Evolutionary conservation across 1,140 invertebrate species (phyloP).

Genomic region (Bombus terrestris): DNA sequence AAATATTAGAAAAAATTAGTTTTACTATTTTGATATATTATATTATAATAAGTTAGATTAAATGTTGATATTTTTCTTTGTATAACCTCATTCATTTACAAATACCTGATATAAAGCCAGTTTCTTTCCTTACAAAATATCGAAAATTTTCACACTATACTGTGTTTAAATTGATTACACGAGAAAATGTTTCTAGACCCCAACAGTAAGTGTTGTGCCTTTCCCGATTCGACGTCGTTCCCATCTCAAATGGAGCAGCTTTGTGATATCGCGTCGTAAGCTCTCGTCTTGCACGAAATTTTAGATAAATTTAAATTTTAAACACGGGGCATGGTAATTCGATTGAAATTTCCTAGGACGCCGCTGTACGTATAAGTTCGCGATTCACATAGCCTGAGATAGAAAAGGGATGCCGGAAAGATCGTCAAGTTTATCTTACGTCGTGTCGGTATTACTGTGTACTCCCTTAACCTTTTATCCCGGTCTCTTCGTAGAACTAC

Average conservation of each 20-base stretch:
- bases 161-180: too few species aligned
- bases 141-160: too few species aligned
- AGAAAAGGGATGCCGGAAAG: not conserved
- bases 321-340: not conserved
- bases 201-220: not conserved
- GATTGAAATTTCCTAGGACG: constrained; percentile 12
- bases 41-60: too few species aligned
- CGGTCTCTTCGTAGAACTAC: not conserved
- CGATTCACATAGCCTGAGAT: not conserved
- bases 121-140: too few species aligned
- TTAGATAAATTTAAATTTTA: constrained; percentile 21
- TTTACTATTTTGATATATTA: too few species aligned
- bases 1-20: too few species aligned
- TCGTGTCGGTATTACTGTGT: not conserved
- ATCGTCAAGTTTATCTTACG: constrained; percentile 10
- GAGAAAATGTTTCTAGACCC: too few species aligned
- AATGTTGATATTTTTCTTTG: too few species aligned
- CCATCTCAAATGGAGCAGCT: not conserved
- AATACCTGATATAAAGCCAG: too few species aligned
- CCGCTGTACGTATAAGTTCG: too few species aligned
- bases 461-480: not conserved
- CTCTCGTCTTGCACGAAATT: not conserved
- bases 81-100: too few species aligned
- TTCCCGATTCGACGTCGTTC: not conserved
- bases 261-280: not conserved